Evolutionary conservation across 2,888 invertebrate species (phyloP), one percentile per base, ranked within the genome.

Genomic region (Hartigia nigra): DNA sequence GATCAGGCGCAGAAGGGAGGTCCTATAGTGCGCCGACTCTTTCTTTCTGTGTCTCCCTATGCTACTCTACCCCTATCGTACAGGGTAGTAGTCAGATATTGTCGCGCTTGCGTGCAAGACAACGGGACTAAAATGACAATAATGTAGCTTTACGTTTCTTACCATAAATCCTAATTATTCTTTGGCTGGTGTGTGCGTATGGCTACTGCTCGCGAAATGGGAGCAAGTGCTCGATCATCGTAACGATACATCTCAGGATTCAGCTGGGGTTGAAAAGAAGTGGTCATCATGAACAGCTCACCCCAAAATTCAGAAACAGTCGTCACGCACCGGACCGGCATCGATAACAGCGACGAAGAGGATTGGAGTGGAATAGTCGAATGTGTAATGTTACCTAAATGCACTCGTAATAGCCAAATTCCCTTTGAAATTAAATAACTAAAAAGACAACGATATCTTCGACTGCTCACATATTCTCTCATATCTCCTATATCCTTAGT

Each of bases 331-430:
- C 84, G 78, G 78, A 77, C 83, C 79, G 87, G 81, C 81, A 79
- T 87, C 77, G 91, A 89, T 77, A 90, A 90, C 87, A 91, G 90
- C 84, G 91, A 91, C 82, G 91, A 91, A 79, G 91, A 91, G 77
- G 91, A 91, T 79, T 91, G 91, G 91, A 91, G 90, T 85, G 90
- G 90, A 83, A 89, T 90, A 84, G 90, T 91, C 82, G 91, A 91
- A 90, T 90, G 91, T 87, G 91, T 91, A 91, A 88, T 84, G 76
- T 34, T 72, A 72, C 72, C 14, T 14, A 55, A 55, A 23, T 9
- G 23, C 5, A 23, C 55, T 5, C 9, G 23, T 9, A 55, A 55
- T 39, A 55, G 23, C 23, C 39, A 14, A 5, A 55, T 55, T 55
- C 9, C 39, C 39, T 55, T 55, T 55, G 23, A 55, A 55, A 55